These are phyloP conservation scores for Triops longicaudatus DNA, from an alignment of 1,140 invertebrate genomes.

Conservation along the genomic window DNA sequence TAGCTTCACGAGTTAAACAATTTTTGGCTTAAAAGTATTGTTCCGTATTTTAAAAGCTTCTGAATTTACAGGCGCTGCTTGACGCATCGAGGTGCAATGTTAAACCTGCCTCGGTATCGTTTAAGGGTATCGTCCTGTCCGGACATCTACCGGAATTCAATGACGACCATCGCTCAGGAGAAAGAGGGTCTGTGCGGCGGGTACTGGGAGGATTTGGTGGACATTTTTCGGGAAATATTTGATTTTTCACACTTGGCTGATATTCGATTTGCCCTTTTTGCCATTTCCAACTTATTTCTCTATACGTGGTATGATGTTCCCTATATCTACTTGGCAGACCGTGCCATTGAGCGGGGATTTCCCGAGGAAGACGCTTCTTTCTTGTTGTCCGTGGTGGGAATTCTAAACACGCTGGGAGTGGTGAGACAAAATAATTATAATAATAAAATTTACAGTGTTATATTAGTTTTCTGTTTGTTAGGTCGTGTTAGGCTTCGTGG, in stretches of 20 bases:
- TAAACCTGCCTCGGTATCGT: conserved; percentile 69
- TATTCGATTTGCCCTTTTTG: conserved; percentile 64
- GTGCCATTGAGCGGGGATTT: conserved; percentile 61
- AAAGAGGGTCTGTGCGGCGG: conserved; percentile 65
- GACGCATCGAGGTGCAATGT: conserved; percentile 69
- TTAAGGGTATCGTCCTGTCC: conserved; percentile 79
- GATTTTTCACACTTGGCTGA: conserved; percentile 70
- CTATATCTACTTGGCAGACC: conserved; percentile 73
- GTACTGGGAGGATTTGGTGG: conserved; percentile 64
- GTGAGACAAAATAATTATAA: conserved; percentile 43
- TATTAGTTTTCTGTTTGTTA: conserved; percentile 42
- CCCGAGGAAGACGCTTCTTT: conserved; percentile 62
- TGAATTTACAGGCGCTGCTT: conserved; percentile 47
- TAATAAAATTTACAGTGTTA: background rate
- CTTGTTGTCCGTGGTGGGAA: conserved; percentile 75
- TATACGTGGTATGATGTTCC: conserved; percentile 73
- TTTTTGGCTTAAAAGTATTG: too few species aligned
- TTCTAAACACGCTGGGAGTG: conserved; percentile 76
- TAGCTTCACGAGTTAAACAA: too few species aligned
- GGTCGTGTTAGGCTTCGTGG: conserved; percentile 77
- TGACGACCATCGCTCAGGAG: conserved; percentile 70
- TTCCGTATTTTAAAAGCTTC: conserved; percentile 8
- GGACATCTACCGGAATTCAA: conserved; percentile 81
- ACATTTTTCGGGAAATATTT: conserved; percentile 62
- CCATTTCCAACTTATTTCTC: conserved; percentile 72